phyloP scores from a whole-genome alignment of 2,888 invertebrate species.

The Polydrusus cervinus region DNA sequence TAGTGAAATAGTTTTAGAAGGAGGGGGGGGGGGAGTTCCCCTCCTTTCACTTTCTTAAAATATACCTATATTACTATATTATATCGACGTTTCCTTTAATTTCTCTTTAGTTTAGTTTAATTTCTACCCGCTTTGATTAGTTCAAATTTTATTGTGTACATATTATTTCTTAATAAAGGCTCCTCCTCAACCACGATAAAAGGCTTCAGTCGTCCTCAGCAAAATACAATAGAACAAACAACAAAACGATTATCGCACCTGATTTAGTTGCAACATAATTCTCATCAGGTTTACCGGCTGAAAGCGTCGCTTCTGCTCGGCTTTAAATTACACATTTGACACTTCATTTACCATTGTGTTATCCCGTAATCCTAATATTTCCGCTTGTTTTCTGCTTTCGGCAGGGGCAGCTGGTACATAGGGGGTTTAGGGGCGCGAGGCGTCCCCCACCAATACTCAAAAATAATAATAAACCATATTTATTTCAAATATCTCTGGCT shows the following conservation, averaged over 20 bases:
- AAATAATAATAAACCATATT: no score
- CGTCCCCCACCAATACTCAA: no score
- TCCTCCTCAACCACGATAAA: not conserved
- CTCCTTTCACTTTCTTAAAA: no score
- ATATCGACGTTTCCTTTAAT: not conserved
- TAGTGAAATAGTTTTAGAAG: no score
- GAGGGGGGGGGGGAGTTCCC: no score
- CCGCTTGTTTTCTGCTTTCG: slow-evolving; percentile 18
- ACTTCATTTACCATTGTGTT: slow-evolving; percentile 46
- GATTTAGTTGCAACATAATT: slow-evolving; percentile 42
- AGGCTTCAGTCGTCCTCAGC: not conserved
- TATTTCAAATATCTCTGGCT: no score
- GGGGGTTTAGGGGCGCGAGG: no score
- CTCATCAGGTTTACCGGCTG: slow-evolving; percentile 36
- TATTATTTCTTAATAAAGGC: not conserved
- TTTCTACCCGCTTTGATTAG: not conserved
- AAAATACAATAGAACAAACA: slow-evolving; percentile 32
- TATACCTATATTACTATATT: no score
- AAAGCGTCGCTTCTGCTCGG: slow-evolving; percentile 37
- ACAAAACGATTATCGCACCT: slow-evolving; percentile 35
- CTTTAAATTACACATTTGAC: slow-evolving; percentile 47
- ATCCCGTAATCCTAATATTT: slow-evolving; percentile 31
- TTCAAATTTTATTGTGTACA: not conserved
- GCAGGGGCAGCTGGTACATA: no score
- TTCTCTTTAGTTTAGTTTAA: not conserved